Conservation (phyloP, 1,140 invertebrate species). For the Vollenhovia emeryi region DNA sequence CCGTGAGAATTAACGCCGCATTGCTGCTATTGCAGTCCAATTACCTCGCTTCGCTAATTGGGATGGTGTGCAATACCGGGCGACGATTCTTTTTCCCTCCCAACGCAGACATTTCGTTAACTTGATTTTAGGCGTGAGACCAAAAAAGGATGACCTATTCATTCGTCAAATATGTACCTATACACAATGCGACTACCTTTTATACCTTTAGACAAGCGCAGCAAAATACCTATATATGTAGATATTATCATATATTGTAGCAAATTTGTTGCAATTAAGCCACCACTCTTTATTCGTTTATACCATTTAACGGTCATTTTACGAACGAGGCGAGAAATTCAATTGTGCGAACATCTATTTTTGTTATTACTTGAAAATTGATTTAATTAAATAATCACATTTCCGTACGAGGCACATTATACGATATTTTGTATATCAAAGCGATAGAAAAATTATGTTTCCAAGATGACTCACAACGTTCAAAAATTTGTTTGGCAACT, state of each 20-base stretch:
- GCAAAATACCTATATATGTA: constrained; percentile 35
- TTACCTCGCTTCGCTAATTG: constrained; percentile 40
- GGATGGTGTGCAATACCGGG: background rate
- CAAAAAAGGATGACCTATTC: background rate
- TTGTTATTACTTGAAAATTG: too few species aligned
- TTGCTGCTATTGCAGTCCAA: constrained; percentile 38
- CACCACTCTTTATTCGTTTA: background rate
- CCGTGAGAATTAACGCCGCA: background rate
- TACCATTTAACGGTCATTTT: background rate
- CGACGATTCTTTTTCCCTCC: background rate
- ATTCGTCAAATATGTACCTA: constrained; percentile 7
- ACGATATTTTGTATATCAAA: background rate
- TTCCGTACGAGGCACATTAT: background rate
- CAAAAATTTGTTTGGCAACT: background rate
- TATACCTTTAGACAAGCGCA: constrained; percentile 16
- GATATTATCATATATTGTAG: constrained; percentile 20
- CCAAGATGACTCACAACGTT: background rate
- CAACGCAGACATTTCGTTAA: background rate
- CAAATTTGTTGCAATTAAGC: constrained; percentile 5
- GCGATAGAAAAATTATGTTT: background rate
- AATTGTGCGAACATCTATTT: too few species aligned
- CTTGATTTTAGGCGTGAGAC: constrained; percentile 1
- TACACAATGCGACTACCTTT: constrained; percentile 7
- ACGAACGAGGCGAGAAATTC: background rate
- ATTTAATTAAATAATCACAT: too few species aligned